phyloP scores from a whole-genome alignment of 2,113 vertebrate species.

The Lepus europaeus region DNA sequence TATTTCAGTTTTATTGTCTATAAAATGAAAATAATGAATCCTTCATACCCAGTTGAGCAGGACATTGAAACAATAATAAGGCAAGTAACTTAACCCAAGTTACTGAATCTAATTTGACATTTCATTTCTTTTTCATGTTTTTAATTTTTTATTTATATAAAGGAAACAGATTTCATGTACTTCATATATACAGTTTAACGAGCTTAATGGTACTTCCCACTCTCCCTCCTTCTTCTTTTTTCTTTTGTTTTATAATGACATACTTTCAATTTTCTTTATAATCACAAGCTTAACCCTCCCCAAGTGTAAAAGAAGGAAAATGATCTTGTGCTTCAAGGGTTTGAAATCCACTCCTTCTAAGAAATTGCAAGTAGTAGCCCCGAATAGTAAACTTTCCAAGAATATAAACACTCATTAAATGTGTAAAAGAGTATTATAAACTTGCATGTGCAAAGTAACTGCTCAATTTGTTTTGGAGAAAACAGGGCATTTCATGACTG shows the following conservation, averaged over 20 bases:
- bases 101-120: slow-evolving; percentile 35
- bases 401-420: neutral
- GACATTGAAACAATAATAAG: neutral
- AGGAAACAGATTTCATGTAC: too few relatives aligned
- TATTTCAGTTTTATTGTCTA: neutral
- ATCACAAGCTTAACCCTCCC: neutral
- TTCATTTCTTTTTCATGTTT: neutral
- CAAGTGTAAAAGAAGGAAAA: neutral
- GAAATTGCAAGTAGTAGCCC: neutral
- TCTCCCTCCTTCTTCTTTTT: too few relatives aligned
- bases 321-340: neutral
- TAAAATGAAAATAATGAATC: neutral
- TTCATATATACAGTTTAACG: too few relatives aligned
- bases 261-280: too few relatives aligned
- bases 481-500: neutral
- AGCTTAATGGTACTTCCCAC: too few relatives aligned
- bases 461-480: neutral
- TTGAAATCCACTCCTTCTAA: slow-evolving; percentile 37
- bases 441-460: neutral
- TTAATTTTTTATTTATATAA: too few relatives aligned
- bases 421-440: neutral
- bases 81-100: neutral
- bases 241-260: too few relatives aligned
- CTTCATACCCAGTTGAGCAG: neutral
- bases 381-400: slow-evolving; percentile 10